phyloP scores from a whole-genome alignment of 2,888 invertebrate species.

The Brachylomia viminalis region DNA sequence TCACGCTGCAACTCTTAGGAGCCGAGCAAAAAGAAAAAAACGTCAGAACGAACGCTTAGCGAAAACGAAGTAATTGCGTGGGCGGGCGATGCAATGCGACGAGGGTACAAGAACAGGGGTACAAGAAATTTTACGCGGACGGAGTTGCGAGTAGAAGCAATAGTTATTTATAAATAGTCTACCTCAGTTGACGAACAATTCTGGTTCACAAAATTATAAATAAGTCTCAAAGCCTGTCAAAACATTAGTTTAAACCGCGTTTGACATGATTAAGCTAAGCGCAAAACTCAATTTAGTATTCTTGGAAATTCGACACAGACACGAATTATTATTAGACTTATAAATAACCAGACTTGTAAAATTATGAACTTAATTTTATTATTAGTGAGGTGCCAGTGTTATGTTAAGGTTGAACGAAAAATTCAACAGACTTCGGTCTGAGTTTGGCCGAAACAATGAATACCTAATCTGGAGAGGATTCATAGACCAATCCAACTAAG shows the following conservation, averaged over 20 bases:
- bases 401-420: not conserved
- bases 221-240: slow-evolving; percentile 29
- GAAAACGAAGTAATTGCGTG: too few species aligned
- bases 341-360: slow-evolving; percentile 2
- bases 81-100: too few species aligned
- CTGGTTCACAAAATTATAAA: slow-evolving; percentile 16
- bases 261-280: slow-evolving; percentile 20
- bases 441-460: not conserved
- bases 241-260: slow-evolving; percentile 10
- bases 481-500: not conserved
- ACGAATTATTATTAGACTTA: slow-evolving; percentile 8
- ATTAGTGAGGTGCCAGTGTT: not conserved
- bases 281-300: slow-evolving; percentile 18
- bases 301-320: slow-evolving; percentile 11
- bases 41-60: too few species aligned
- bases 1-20: too few species aligned
- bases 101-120: too few species aligned
- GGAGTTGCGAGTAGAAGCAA: too few species aligned
- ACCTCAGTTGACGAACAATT: not conserved
- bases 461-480: not conserved
- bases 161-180: not conserved
- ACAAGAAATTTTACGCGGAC: too few species aligned
- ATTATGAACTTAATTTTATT: not conserved
- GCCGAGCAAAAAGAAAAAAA: too few species aligned
- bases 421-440: not conserved